Base-by-base conservation (phyloP, 2,888 invertebrate genomes). In the Pristionchus arcanus region DNA sequence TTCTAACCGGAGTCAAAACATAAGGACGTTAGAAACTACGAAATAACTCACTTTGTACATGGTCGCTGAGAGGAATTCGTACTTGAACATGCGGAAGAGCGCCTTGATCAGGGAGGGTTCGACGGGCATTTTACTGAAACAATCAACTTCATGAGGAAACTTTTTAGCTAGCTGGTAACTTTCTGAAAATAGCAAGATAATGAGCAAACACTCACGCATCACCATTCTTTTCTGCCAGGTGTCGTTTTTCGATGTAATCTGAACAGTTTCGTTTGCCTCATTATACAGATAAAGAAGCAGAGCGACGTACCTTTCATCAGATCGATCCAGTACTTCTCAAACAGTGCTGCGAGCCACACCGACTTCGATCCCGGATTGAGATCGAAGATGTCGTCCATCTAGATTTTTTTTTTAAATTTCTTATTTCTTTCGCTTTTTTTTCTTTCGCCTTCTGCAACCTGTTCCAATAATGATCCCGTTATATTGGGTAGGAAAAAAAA, bases 61-160 rank as follows among this genome's bases (percentile, higher is more conserved):
- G 0, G 97, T 96, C 25, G 98, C 98, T 93, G 98, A 97, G 1
- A 98, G 91, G 95, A 98, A 98, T 90, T 97, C 97, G 0, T 97
- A 97, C 84, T 98, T 98, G 95, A 98, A 98, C 11, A 98, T 97
- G 95, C 97, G 97, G 92, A 97, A 96, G 84, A 99, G 96, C 0
- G 98, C 97, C 55, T 97, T 97, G 94, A 98, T 96, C 93, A 99
- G 97, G 0, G 98, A 98, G 0, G 98, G 97, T 87, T 97, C 96
- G 71, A 92, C 92, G 77, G 59, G 84, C 55, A 25, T 9, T 25
- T 59, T 83, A 19, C 83, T 83, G 53, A 34, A 83, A 37, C 15
- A n/a, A n/a, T n/a, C n/a, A n/a, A n/a, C n/a, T n/a, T n/a, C n/a
- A n/a, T n/a, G n/a, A n/a, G n/a, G n/a, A n/a, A n/a, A n/a, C n/a